Evolutionary conservation across 2,888 invertebrate species (phyloP).

Genomic region (Callyntrura guangdongensis): DNA sequence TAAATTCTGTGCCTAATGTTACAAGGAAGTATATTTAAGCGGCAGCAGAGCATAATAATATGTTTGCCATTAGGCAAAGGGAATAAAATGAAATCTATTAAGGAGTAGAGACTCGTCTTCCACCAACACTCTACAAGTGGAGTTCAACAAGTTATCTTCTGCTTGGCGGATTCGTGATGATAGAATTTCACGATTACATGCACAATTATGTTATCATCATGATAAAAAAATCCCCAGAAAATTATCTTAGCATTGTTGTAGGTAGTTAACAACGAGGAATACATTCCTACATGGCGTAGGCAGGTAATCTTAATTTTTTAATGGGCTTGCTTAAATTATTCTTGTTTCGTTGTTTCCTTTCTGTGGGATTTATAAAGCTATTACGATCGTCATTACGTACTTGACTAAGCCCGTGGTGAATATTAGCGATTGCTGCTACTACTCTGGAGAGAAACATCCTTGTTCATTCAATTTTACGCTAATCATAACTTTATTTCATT

Average conservation of each 20-base stretch:
- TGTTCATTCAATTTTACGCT: conserved; percentile 67
- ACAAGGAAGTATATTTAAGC: background rate
- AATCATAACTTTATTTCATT: conserved; percentile 52
- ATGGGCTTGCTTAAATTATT: conserved; percentile 47
- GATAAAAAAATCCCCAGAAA: conserved; percentile 24
- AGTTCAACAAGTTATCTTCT: conserved; percentile 70
- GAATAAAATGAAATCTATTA: conserved; percentile 49
- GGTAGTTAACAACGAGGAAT: background rate
- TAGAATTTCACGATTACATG: conserved; percentile 70
- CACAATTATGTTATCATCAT: conserved; percentile 58
- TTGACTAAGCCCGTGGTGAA: background rate
- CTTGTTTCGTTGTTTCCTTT: background rate
- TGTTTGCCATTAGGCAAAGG: background rate
- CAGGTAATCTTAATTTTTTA: conserved; percentile 55
- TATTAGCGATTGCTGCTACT: background rate
- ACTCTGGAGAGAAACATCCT: background rate
- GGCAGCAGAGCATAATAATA: background rate
- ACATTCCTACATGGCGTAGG: background rate
- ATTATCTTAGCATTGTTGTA: conserved; percentile 3
- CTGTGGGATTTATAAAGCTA: background rate
- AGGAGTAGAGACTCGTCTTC: background rate
- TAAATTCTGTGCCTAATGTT: no score
- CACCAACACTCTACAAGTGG: conserved; percentile 23
- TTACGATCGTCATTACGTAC: background rate
- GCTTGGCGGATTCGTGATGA: conserved; percentile 40